phyloP scores from a whole-genome alignment of 2,888 invertebrate species.

The Fragum fragum region DNA sequence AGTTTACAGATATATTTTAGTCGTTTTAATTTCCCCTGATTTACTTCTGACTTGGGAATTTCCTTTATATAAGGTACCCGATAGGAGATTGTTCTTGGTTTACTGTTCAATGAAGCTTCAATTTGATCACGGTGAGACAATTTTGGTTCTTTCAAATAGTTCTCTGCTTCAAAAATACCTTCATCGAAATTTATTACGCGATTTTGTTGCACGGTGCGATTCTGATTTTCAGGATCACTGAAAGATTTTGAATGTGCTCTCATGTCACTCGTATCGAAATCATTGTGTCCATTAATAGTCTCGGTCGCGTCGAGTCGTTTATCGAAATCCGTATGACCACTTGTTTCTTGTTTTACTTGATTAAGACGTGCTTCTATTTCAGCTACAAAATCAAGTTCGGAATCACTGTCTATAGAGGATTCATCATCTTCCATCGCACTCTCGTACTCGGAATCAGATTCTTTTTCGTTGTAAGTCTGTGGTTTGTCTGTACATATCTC shows the following conservation, averaged over 20 bases:
- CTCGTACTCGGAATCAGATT: constrained; percentile 15
- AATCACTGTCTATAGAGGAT: neutral
- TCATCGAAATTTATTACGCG: neutral
- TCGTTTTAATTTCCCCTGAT: neutral
- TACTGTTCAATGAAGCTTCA: neutral
- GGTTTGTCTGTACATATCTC: constrained; percentile 7
- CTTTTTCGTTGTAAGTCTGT: neutral
- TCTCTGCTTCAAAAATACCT: neutral
- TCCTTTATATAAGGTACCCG: constrained; percentile 46
- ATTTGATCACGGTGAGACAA: neutral
- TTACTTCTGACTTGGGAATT: neutral
- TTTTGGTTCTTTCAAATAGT: neutral
- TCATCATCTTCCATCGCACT: constrained; percentile 17
- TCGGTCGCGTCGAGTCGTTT: neutral
- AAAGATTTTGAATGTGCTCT: neutral
- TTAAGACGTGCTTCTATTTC: constrained; percentile 10
- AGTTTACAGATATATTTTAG: constrained; percentile 30
- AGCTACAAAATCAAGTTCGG: neutral
- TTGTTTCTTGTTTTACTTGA: neutral
- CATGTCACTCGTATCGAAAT: neutral
- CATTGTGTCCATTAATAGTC: neutral
- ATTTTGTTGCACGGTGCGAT: neutral
- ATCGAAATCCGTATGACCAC: neutral
- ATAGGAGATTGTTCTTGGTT: constrained; percentile 43
- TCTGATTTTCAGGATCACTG: neutral